These are phyloP conservation scores for Pachycephala philippinensis DNA, from an alignment of 2,113 vertebrate species.

Conservation along the genomic window DNA sequence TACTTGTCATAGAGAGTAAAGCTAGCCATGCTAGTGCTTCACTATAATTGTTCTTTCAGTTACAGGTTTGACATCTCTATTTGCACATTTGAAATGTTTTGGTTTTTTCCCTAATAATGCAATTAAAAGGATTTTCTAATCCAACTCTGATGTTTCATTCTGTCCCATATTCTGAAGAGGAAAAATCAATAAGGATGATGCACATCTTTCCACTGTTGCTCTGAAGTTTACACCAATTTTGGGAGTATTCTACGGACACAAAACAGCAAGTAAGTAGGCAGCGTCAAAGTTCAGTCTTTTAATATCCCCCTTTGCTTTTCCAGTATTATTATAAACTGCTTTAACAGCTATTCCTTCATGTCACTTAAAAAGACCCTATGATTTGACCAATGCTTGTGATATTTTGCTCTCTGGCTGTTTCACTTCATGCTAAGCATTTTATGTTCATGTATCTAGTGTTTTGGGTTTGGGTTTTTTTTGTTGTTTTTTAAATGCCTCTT, in stretches of 20 bases:
- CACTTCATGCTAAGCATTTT: background rate
- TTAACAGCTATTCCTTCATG: background rate
- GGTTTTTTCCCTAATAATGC: background rate
- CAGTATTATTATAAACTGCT: background rate
- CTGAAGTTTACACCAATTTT: background rate
- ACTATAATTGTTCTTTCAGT: background rate
- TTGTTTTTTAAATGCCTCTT: background rate
- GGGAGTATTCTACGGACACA: background rate
- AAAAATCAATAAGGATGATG: background rate
- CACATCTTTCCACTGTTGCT: background rate
- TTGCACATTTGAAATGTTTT: background rate
- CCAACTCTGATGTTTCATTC: rapidly evolving
- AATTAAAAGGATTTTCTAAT: background rate
- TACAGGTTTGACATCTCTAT: background rate
- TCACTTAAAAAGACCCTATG: background rate
- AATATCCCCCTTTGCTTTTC: background rate
- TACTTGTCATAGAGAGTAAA: rapidly evolving
- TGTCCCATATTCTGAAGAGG: background rate
- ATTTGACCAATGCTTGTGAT: background rate
- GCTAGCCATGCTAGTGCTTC: background rate
- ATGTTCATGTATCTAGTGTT: rapidly evolving
- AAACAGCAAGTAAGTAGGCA: background rate
- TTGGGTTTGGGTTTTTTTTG: rapidly evolving
- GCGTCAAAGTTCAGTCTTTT: rapidly evolving
- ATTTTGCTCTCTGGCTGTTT: background rate